Conservation (phyloP, 2,113 vertebrate species). For the Turnix velox region DNA sequence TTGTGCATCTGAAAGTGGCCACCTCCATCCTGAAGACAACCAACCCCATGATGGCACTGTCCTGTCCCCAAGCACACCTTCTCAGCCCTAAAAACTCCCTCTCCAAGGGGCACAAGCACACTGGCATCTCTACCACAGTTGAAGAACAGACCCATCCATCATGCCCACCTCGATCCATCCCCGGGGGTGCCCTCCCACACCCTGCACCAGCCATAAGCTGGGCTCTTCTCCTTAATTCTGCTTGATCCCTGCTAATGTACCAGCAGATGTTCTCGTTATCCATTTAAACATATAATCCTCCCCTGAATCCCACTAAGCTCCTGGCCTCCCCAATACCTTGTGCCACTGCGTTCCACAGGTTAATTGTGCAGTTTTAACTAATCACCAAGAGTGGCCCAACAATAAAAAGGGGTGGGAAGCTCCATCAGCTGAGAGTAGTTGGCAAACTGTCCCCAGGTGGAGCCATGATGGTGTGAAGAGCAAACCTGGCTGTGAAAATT, state of each 20-base stretch:
- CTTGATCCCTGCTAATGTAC: slow-evolving; percentile 52
- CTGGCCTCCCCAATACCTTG: slow-evolving; percentile 28
- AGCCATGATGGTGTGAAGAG: rapidly evolving
- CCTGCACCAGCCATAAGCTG: rapidly evolving
- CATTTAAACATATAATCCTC: slow-evolving; percentile 62
- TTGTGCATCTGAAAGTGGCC: rapidly evolving
- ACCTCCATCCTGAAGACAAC: neutral
- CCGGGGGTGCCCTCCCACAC: neutral
- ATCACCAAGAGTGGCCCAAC: neutral
- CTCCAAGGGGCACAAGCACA: rapidly evolving
- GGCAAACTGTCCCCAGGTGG: neutral
- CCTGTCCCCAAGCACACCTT: rapidly evolving
- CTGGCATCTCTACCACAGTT: neutral
- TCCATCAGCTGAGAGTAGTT: neutral
- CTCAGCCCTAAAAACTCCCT: neutral
- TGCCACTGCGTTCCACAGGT: slow-evolving; percentile 51
- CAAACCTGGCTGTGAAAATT: neutral
- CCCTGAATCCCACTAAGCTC: slow-evolving; percentile 40
- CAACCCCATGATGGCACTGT: neutral
- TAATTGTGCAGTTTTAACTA: slow-evolving; percentile 55
- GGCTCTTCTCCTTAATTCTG: slow-evolving; percentile 45
- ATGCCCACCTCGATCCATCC: neutral
- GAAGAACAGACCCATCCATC: neutral
- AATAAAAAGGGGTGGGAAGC: neutral
- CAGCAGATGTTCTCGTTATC: slow-evolving; percentile 65